Conservation (phyloP, 2,113 vertebrate species). For the Cottus gobio region DNA sequence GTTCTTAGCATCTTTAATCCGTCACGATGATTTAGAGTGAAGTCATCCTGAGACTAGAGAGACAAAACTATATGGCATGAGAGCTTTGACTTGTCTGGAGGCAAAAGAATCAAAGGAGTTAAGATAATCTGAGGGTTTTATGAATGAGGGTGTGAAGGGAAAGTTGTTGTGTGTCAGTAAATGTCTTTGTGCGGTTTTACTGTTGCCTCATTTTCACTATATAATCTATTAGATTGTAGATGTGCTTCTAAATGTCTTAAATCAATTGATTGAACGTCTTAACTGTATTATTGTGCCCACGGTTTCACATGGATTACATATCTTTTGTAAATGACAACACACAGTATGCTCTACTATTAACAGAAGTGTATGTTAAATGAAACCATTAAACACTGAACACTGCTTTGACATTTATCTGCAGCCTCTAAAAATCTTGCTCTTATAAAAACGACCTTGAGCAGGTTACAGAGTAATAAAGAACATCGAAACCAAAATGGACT, state of each 20-base stretch:
- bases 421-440: constrained; percentile 37
- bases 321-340: background rate
- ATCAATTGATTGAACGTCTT: background rate
- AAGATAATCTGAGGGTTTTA: constrained; percentile 14
- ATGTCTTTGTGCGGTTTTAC: background rate
- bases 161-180: background rate
- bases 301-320: background rate
- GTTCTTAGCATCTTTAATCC: background rate
- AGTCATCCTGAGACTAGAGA: constrained; percentile 1
- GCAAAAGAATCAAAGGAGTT: background rate
- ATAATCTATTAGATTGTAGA: background rate
- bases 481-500: constrained; percentile 59
- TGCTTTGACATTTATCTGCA: constrained; percentile 50
- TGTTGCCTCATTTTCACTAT: background rate
- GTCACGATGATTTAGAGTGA: constrained; percentile 34
- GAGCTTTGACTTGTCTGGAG: background rate
- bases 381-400: constrained; percentile 15
- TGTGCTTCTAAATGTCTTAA: background rate
- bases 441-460: constrained; percentile 58
- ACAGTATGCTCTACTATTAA: background rate
- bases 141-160: constrained; percentile 7
- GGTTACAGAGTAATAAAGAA: constrained; percentile 49
- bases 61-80: background rate
- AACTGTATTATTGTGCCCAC: background rate
- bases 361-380: constrained; percentile 17